Percentiles rank a stretch among this genome's conserved stretches.
Conservation (phyloP, 35 echinoderm and acorn worm species). For the Ophiothrix spiculata region DNA sequence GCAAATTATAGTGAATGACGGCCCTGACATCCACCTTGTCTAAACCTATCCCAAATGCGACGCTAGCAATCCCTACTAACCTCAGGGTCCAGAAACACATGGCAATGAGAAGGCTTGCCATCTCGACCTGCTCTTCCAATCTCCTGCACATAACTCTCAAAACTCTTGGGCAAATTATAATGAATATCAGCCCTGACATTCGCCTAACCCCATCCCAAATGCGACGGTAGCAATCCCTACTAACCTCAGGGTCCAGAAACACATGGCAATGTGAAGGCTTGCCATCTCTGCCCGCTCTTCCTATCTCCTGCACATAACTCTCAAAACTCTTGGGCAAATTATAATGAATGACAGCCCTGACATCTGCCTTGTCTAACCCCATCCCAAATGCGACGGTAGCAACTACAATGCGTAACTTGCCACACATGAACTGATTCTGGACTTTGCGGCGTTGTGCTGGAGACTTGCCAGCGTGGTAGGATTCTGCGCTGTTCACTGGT, state of each 20-base stretch:
- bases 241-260: conserved; percentile 78
- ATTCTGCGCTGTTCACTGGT: conserved; percentile 71
- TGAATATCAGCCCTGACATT: conserved; percentile 87
- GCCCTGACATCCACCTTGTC: conserved; percentile 90
- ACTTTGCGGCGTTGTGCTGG: conserved; percentile 51
- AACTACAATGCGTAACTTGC: conserved; percentile 71
- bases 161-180: conserved; percentile 78
- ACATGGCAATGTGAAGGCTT: conserved; percentile 82
- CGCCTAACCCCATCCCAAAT: conserved; percentile 90
- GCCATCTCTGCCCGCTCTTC: conserved; percentile 72
- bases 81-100: conserved; percentile 74
- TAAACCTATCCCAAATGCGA: conserved; percentile 94
- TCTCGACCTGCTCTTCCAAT: conserved; percentile 87
- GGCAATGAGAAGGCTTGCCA: conserved; percentile 69
- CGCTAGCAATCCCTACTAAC: conserved; percentile 91
- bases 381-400: conserved; percentile 96
- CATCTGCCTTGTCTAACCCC: conserved; percentile 93
- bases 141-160: conserved; percentile 94
- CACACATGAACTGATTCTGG: conserved; percentile 88
- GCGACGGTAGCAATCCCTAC: conserved; percentile 78
- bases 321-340: conserved; percentile 90
- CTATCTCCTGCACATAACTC: conserved; percentile 95
- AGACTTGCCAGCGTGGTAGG: conserved; percentile 90
- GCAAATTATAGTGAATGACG: conserved; percentile 91
- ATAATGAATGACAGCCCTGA: conserved; percentile 89